Conservation (phyloP, 2,797 vertebrate species). For the Galagoides demidoff region DNA sequence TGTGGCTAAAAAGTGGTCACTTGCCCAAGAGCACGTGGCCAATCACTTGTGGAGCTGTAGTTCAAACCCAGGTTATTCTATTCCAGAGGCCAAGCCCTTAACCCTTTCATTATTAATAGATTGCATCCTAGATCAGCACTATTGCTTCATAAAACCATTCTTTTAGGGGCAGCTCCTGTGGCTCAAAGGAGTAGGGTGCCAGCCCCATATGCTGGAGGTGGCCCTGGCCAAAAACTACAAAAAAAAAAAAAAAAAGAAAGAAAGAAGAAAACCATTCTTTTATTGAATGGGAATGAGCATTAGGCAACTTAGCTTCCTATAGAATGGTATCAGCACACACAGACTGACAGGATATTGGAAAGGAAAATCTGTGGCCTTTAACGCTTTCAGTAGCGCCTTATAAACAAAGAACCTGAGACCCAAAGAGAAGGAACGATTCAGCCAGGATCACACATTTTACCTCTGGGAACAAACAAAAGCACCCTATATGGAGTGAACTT, state of each 20-base stretch:
- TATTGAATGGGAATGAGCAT: background rate
- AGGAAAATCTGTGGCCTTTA: background rate
- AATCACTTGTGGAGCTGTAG: background rate
- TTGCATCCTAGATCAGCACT: background rate
- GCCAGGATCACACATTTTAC: background rate
- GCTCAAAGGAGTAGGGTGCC: no score
- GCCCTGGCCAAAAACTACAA: no score
- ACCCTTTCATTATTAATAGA: background rate
- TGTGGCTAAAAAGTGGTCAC: background rate
- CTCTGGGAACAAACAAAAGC: background rate
- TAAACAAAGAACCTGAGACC: background rate
- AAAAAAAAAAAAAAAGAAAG: no score
- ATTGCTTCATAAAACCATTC: background rate
- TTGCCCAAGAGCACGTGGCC: background rate
- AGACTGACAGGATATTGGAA: background rate
- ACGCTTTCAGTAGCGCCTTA: background rate
- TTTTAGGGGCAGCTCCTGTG: background rate
- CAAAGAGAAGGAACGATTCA: background rate
- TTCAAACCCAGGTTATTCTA: background rate
- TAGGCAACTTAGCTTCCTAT: background rate
- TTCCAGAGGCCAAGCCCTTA: background rate
- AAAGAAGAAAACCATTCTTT: background rate
- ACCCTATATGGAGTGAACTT: background rate
- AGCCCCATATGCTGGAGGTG: no score
- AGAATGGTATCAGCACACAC: background rate